These are phyloP conservation scores for Nannospalax galili DNA, from an alignment of 2,113 vertebrate genomes.

Conservation along the genomic window DNA sequence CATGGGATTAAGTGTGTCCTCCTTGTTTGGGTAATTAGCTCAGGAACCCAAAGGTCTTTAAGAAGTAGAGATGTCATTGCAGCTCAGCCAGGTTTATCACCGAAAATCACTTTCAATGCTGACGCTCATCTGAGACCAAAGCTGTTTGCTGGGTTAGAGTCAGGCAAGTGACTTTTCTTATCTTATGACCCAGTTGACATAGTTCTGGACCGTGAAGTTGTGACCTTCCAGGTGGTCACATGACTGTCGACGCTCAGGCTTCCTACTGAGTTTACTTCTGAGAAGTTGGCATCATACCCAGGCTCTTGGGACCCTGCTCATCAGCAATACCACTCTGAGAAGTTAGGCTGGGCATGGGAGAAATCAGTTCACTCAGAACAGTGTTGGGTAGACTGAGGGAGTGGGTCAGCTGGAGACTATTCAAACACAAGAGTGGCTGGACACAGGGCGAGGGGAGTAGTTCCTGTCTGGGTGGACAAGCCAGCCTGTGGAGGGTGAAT, in stretches of 20 bases:
- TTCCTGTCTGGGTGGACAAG: not conserved
- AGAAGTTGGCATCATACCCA: not conserved
- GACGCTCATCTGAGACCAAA: not conserved
- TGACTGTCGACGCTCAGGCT: not conserved
- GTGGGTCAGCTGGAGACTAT: not conserved
- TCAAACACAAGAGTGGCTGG: not conserved
- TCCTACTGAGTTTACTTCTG: not conserved
- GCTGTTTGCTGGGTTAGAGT: not conserved
- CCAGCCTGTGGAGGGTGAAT: not conserved
- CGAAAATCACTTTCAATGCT: not conserved
- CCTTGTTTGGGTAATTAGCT: slow-evolving; percentile 51
- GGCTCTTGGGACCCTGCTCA: not conserved
- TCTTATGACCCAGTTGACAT: not conserved
- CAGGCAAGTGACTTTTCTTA: not conserved
- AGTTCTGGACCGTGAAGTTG: slow-evolving; percentile 57
- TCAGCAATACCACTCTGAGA: not conserved
- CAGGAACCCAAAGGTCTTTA: slow-evolving; percentile 64
- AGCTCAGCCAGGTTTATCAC: slow-evolving; percentile 26
- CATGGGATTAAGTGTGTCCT: slow-evolving; percentile 74
- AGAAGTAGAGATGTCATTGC: slow-evolving; percentile 57
- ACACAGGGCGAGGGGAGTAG: not conserved
- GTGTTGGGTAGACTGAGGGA: not conserved
- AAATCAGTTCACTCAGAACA: not conserved
- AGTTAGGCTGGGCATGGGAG: not conserved
- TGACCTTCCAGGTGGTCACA: not conserved